phyloP scores from a whole-genome alignment of 2,113 vertebrate genomes.

The Promerops cafer region DNA sequence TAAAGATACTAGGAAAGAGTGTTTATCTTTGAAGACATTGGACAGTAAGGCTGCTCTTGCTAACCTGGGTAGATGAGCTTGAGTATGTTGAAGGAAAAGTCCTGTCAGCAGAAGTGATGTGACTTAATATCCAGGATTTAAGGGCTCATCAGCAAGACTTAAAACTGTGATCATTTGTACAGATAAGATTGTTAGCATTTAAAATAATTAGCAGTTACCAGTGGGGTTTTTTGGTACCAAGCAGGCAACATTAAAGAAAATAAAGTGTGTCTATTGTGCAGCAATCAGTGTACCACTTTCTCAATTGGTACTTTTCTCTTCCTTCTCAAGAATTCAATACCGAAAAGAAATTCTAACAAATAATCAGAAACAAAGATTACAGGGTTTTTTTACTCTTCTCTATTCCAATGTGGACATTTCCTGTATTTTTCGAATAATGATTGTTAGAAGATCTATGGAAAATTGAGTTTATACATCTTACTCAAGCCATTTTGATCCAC shows the following conservation, averaged over 20 bases:
- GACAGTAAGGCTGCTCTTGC: not conserved
- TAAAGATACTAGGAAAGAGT: not conserved
- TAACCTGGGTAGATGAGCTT: not conserved
- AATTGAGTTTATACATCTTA: not conserved
- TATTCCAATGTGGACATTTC: not conserved
- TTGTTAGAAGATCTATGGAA: not conserved
- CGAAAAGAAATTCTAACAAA: not conserved
- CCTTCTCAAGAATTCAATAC: not conserved
- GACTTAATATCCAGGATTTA: not conserved
- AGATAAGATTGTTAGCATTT: not conserved
- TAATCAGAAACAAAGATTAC: not conserved
- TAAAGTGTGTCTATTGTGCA: not conserved
- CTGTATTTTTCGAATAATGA: not conserved
- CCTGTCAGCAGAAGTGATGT: not conserved
- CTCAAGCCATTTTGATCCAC: not conserved
- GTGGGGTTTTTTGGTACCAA: not conserved
- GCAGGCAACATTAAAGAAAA: not conserved
- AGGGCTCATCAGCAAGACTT: not conserved
- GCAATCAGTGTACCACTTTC: not conserved
- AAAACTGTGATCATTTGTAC: not conserved
- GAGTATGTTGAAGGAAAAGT: not conserved
- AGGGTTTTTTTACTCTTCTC: not conserved
- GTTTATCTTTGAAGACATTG: not conserved
- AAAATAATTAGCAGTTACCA: not conserved
- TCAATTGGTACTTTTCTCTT: not conserved